Evolutionary conservation across 2,113 vertebrate species (phyloP).

Genomic region (Coryphaenoides rupestris): DNA sequence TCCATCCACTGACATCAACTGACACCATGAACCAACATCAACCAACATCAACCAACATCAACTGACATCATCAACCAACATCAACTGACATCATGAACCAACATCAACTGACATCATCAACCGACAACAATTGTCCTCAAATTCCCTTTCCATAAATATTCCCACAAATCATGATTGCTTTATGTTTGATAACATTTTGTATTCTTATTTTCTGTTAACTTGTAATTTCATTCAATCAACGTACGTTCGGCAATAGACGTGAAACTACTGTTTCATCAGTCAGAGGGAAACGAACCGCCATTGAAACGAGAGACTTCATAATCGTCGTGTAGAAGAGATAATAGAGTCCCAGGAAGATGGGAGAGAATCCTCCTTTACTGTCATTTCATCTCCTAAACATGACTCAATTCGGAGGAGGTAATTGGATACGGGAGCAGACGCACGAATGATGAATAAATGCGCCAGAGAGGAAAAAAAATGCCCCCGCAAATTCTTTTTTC

Average conservation of each 20-base stretch:
- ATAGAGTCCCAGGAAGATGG: background rate
- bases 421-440: background rate
- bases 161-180: no score
- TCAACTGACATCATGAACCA: background rate
- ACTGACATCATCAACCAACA: background rate
- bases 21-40: no score
- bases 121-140: no score
- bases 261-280: no score
- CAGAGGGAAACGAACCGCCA: background rate
- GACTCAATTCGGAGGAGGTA: conserved; percentile 2
- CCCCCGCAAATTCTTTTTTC: background rate
- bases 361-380: background rate
- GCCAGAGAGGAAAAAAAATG: background rate
- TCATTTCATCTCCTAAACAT: background rate
- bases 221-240: no score
- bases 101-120: background rate
- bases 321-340: background rate
- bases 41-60: no score
- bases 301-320: background rate
- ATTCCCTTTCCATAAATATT: no score
- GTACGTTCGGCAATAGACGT: no score
- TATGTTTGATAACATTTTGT: no score
- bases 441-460: conserved; percentile 3
- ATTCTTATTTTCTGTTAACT: no score
- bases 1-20: no score